Base-by-base conservation (phyloP, 2,888 invertebrate species). In the Cephonodes hylas region DNA sequence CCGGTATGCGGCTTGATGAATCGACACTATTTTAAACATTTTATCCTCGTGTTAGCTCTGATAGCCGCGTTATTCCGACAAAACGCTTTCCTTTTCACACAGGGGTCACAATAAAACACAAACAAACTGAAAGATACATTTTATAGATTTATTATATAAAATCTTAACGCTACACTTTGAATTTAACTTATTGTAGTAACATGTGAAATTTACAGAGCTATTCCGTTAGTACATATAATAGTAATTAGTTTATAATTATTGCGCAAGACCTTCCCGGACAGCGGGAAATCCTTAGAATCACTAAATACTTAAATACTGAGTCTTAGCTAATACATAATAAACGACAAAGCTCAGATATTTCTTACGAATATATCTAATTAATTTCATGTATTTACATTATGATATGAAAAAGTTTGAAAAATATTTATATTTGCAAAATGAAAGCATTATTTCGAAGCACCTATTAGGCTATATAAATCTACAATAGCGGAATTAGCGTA, bases 111-210 rank as follows among this genome's bases (percentile, higher is more conserved):
- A 84, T 83, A 71, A 88, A 88, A 83, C 79, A 67, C 74, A 66
- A 74, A 69, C 67, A 77, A 72, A 75, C 73, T 85, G 83, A 85
- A 86, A 85, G 84, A 80, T 91, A 91, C 89, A 89, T 91, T 92
- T 91, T 84, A 91, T 90, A 89, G 84, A 89, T 92, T 92, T 92
- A 92, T 91, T 92, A 91, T 92, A 92, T 90, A 92, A 92, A 92
- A 91, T 89, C 92, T 92, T 92, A 91, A 81, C 76, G 76, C 91
- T 92, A 92, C 91, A 82, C 85, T 81, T 85, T 81, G 83, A 89
- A 86, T 83, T 85, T 85, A 89, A 88, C 89, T 91, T 90, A 91
- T 72, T 85, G 85, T 87, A 90, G 84, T 91, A 91, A 91, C 91
- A 90, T 90, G 88, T 89, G 89, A 88, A 91, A 91, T 91, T 80